Evolutionary conservation across 2,113 vertebrate species (phyloP).

Genomic region (Platichthys stellatus): DNA sequence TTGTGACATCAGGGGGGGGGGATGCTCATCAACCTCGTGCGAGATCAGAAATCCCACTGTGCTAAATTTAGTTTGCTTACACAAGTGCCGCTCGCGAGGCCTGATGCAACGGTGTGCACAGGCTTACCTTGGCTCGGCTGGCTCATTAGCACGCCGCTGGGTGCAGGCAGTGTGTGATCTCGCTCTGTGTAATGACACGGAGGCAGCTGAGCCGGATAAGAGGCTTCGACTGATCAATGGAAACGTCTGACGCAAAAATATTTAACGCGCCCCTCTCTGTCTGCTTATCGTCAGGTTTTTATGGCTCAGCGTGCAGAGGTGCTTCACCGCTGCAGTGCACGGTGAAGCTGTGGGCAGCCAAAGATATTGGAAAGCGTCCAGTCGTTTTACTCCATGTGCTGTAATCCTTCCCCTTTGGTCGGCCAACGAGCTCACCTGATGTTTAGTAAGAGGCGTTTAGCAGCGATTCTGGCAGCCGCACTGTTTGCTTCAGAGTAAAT

Average conservation of each 20-base stretch:
- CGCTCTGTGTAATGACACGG: slow-evolving; percentile 32
- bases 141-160: slow-evolving; percentile 56
- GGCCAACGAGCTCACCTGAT: neutral
- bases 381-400: neutral
- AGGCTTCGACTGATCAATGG: slow-evolving; percentile 52
- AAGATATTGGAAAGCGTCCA: neutral
- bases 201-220: slow-evolving; percentile 50
- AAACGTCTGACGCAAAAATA: slow-evolving; percentile 43
- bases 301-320: slow-evolving; percentile 12
- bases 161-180: slow-evolving; percentile 51
- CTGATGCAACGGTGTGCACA: slow-evolving; percentile 44
- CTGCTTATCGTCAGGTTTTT: slow-evolving; percentile 11
- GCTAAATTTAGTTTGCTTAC: slow-evolving; percentile 44
- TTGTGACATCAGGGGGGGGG: neutral
- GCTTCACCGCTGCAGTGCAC: neutral
- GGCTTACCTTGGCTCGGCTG: slow-evolving; percentile 44
- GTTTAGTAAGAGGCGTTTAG: neutral
- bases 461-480: slow-evolving; percentile 6
- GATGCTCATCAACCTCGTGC: slow-evolving; percentile 7
- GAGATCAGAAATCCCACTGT: slow-evolving; percentile 20
- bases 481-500: neutral
- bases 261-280: slow-evolving; percentile 18
- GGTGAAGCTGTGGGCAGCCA: neutral
- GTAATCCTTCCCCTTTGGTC: slow-evolving; percentile 15
- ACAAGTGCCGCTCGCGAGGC: neutral